Base-by-base conservation (phyloP, 2,888 invertebrate species). In the Drosophila paranaensis region DNA sequence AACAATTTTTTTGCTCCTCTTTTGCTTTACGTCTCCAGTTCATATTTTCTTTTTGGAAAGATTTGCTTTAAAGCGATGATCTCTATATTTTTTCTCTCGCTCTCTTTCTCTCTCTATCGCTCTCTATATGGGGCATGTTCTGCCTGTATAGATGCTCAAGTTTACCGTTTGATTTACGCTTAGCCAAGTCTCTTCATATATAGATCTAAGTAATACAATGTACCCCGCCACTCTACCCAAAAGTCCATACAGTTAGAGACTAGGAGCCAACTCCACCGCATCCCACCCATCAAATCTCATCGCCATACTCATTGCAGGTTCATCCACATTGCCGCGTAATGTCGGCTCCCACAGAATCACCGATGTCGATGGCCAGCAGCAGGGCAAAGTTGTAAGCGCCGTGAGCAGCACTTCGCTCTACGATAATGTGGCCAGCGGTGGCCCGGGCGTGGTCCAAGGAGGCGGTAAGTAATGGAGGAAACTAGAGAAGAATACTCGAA, bases 371-470 rank as follows among this genome's bases (percentile, higher is more conserved):
- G 90, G 90, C 61, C 87, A 94, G 71, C 92, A 93, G 73, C 94
- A 94, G 78, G 93, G 93, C 73, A 97, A 96, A 92, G 96, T 97
- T 67, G 95, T 96, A 55, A 95, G 96, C 35, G 97, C 97, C 58
- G 96, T 97, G n/a, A 97, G 97, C 75, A 97, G 97, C 83, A 97
- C 97, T 43, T 97, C 97, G 60, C 95, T 98, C 54, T 97, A 97
- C 91, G 97, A 97, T 93, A 97, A 97, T 92, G 97, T 97, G 58
- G 93, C 94, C 63, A 85, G 90, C 66, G 88, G 91, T 67, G 91
- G 90, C 40, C 76, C 81, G 1, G 76, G 74, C 39, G 67, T 80
- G 43, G 56, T 54, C 48, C 86, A 81, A 63, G 83, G 74, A 55
- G 74, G 74, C 30, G 85, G 85, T 86, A 72, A 82, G 83, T 68